Percentiles rank a stretch among this genome's conserved stretches.
Conservation (phyloP, 2,888 invertebrate genomes). For the Stenotaenia linearis region DNA sequence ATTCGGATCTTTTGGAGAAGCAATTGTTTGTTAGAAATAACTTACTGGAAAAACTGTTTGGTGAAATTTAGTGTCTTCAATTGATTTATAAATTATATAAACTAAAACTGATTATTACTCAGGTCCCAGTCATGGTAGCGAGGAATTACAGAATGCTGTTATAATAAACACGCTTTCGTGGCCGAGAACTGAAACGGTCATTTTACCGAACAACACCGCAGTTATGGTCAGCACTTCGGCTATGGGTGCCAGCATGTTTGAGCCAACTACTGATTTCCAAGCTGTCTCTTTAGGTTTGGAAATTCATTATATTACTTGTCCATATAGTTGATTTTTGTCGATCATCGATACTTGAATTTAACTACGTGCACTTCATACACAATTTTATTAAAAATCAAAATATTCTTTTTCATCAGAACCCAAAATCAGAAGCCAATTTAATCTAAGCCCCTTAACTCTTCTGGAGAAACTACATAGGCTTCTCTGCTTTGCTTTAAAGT, state of each 20-base stretch:
- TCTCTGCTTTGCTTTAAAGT: not conserved
- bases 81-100: too few species aligned
- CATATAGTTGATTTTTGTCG: too few species aligned
- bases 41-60: not conserved
- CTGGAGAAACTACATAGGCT: too few species aligned
- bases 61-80: not conserved
- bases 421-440: too few species aligned
- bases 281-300: slow-evolving; percentile 12
- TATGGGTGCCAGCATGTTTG: not conserved
- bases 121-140: not conserved
- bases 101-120: not conserved
- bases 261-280: not conserved
- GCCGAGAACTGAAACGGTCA: slow-evolving; percentile 38
- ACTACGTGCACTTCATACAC: too few species aligned
- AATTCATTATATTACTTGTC: too few species aligned
- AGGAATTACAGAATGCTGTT: slow-evolving; percentile 32
- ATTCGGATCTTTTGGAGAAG: slow-evolving; percentile 19
- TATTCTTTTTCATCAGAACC: too few species aligned
- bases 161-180: slow-evolving; percentile 38
- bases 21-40: not conserved
- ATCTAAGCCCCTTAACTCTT: too few species aligned
- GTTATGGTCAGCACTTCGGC: not conserved
- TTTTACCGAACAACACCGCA: slow-evolving; percentile 29
- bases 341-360: too few species aligned
- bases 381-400: too few species aligned